phyloP scores from a whole-genome alignment of 2,888 invertebrate species.

The Chamaedrilus cognettii region DNA sequence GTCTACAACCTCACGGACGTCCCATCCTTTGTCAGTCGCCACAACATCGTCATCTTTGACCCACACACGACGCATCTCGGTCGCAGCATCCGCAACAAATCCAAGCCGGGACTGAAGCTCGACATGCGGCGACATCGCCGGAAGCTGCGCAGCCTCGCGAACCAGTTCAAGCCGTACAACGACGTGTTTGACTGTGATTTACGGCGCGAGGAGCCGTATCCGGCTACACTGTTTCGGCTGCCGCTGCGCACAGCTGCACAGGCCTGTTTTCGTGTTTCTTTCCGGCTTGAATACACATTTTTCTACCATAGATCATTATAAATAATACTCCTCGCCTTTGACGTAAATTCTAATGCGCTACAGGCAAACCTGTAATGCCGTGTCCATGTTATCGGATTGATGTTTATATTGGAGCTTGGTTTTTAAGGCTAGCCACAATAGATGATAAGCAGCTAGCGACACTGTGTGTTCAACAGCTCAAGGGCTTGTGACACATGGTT shows the following conservation, averaged over 20 bases:
- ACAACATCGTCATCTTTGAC: slow-evolving; percentile 53
- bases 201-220: slow-evolving; percentile 32
- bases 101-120: slow-evolving; percentile 45
- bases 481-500: too few relatives aligned
- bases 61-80: slow-evolving; percentile 49
- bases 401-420: too few relatives aligned
- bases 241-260: slow-evolving; percentile 49
- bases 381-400: too few relatives aligned
- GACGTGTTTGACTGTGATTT: slow-evolving; percentile 46
- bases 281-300: too few relatives aligned
- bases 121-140: slow-evolving; percentile 38
- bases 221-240: slow-evolving; percentile 53
- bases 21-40: slow-evolving; percentile 52
- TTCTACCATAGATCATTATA: too few relatives aligned
- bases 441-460: too few relatives aligned
- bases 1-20: slow-evolving; percentile 57
- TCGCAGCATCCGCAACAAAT: slow-evolving; percentile 39
- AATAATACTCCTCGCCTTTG: too few relatives aligned
- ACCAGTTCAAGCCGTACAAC: slow-evolving; percentile 51
- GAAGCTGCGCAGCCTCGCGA: slow-evolving; percentile 38
- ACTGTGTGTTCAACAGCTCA: too few relatives aligned
- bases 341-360: too few relatives aligned
- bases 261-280: too few relatives aligned
- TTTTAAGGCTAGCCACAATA: too few relatives aligned
- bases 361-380: too few relatives aligned